A percentile compares a stretch with the other conserved stretches of the same genome.
phyloP scores from a whole-genome alignment of 92 coral and sea anemone genomes.

The Phenganax subtilis region DNA sequence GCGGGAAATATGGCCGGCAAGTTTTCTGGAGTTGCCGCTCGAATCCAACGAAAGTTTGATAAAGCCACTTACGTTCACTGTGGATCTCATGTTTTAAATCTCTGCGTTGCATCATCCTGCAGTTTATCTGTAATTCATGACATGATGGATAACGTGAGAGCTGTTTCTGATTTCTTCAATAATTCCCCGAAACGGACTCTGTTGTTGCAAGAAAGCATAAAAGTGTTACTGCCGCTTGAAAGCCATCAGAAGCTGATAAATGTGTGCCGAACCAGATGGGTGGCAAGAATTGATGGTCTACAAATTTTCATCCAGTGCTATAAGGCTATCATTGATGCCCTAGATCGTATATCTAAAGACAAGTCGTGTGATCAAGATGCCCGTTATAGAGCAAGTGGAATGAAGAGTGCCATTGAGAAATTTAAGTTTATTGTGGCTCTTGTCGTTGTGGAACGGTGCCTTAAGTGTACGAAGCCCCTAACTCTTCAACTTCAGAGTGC shows the following conservation, averaged over 20 bases:
- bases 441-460: too few species aligned
- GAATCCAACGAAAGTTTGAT: conserved; percentile 16
- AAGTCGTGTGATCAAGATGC: conserved; percentile 19
- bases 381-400: conserved; percentile 25
- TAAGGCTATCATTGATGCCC: conserved; percentile 17
- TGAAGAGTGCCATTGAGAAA: conserved; percentile 27
- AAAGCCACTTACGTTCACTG: conserved; percentile 39
- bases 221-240: conserved; percentile 2
- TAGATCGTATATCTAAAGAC: conserved; percentile 5
- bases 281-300: conserved; percentile 38
- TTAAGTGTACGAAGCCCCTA: too few species aligned
- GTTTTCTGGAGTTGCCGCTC: conserved; percentile 44
- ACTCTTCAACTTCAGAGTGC: too few species aligned
- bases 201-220: conserved; percentile 24
- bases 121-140: conserved; percentile 13
- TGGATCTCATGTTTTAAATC: conserved; percentile 31
- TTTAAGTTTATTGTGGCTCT: too few species aligned
- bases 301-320: conserved; percentile 22
- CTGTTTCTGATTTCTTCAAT: conserved; percentile 33
- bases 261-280: conserved; percentile 26
- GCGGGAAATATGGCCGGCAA: conserved; percentile 47
- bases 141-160: conserved; percentile 35
- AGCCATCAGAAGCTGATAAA: conserved; percentile 33
- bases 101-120: conserved; percentile 38
- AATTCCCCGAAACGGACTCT: conserved; percentile 28